These are phyloP conservation scores for Myoxocephalus aenaeus DNA, from an alignment of 2,797 vertebrate species.

Conservation along the genomic window DNA sequence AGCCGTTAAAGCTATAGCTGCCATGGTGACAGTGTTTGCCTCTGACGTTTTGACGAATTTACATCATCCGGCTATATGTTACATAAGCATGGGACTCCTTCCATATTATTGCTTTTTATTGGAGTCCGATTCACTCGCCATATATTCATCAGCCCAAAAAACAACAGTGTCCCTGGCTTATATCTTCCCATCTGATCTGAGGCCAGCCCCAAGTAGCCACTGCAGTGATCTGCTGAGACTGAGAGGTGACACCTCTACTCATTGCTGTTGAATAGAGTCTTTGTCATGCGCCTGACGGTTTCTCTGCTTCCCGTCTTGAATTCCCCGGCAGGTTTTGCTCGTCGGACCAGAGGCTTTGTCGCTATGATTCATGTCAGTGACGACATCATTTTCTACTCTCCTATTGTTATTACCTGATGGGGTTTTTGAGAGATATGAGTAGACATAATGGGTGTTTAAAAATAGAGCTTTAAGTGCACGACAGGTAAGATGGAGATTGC, in stretches of 20 bases:
- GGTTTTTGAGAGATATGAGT: too few relatives aligned
- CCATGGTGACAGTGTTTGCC: not conserved
- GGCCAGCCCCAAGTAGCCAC: slow-evolving; percentile 2
- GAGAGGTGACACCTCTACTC: slow-evolving; percentile 19
- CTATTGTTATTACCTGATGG: not conserved
- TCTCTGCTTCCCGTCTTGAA: not conserved
- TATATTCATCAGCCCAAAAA: not conserved
- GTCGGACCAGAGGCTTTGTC: slow-evolving; percentile 49
- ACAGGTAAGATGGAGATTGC: not conserved
- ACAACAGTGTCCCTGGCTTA: too few relatives aligned
- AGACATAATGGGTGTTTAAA: not conserved
- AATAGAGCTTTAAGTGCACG: not conserved
- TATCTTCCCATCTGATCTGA: slow-evolving; percentile 28
- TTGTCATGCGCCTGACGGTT: slow-evolving; percentile 2
- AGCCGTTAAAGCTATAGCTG: not conserved
- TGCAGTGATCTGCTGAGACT: not conserved
- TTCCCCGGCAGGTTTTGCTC: slow-evolving; percentile 60
- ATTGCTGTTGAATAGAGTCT: slow-evolving; percentile 9
- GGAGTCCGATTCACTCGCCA: not conserved
- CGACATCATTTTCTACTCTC: not conserved
- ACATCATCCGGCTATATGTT: not conserved
- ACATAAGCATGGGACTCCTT: too few relatives aligned
- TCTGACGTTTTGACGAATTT: not conserved
- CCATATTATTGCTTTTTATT: not conserved
- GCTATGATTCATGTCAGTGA: not conserved